Evolutionary conservation across 92 coral and sea anemone genomes (phyloP).

Genomic region (Montipora capitata): DNA sequence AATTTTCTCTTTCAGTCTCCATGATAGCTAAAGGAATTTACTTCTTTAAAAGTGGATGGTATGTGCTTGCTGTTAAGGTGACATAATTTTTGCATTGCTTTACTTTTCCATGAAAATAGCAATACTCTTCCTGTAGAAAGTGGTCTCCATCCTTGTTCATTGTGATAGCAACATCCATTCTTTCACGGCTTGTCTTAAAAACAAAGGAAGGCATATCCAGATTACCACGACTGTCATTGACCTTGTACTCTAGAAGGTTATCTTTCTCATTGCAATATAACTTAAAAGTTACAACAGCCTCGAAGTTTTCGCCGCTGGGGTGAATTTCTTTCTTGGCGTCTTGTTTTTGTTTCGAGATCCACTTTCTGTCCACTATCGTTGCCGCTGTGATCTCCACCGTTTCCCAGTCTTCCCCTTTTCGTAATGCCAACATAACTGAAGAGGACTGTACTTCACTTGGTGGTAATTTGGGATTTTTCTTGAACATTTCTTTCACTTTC

Average conservation of each 20-base stretch:
- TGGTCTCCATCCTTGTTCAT: conserved; percentile 72
- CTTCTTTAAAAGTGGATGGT: conserved; percentile 67
- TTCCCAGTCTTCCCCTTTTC: conserved; percentile 37
- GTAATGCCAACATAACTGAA: conserved; percentile 13
- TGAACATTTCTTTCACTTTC: conserved; percentile 23
- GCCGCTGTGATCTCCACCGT: conserved; percentile 33
- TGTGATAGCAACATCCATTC: conserved; percentile 60
- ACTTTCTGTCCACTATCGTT: conserved; percentile 25
- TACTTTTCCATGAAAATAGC: conserved; percentile 77
- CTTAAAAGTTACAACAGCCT: conserved; percentile 46
- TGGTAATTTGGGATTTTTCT: conserved; percentile 32
- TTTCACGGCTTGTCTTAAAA: conserved; percentile 59
- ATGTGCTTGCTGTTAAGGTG: conserved; percentile 73
- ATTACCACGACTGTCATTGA: conserved; percentile 74
- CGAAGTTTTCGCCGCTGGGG: conserved; percentile 45
- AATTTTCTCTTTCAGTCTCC: conserved; percentile 63
- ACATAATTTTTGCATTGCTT: conserved; percentile 73
- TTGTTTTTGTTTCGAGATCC: conserved; percentile 47
- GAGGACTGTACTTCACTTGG: conserved; percentile 48
- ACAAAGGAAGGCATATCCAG: conserved; percentile 67
- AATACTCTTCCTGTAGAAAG: conserved; percentile 64
- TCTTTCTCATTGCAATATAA: conserved; percentile 54
- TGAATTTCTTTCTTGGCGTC: conserved; percentile 2
- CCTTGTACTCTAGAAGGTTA: conserved; percentile 46
- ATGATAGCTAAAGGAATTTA: conserved; percentile 59